Conservation (phyloP, 2,113 vertebrate genomes). For the Gorsachius goisagi region DNA sequence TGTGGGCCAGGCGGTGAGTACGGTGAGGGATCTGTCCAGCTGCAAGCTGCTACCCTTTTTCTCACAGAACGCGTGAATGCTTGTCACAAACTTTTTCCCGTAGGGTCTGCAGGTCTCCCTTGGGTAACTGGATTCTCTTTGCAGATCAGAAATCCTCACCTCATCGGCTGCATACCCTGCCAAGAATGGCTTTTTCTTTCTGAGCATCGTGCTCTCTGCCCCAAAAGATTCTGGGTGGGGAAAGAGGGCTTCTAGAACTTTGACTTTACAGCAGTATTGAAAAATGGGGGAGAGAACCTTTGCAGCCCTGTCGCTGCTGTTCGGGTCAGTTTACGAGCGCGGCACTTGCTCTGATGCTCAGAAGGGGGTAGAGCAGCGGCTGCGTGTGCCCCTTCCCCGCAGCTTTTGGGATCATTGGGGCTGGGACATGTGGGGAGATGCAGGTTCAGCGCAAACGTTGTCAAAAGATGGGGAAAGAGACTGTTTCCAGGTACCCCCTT, state of each 20-base stretch:
- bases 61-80: fast-evolving
- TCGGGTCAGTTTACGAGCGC: neutral
- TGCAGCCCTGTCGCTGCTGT: neutral
- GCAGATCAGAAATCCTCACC: neutral
- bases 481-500: neutral
- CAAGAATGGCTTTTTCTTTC: neutral
- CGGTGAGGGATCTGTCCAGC: fast-evolving
- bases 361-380: neutral
- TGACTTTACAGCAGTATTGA: no score
- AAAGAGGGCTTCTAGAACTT: no score
- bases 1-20: fast-evolving
- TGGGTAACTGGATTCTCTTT: neutral
- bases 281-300: no score
- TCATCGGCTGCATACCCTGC: neutral
- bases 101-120: neutral
- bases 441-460: neutral
- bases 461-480: no score
- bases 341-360: no score
- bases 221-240: neutral
- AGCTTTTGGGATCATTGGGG: neutral
- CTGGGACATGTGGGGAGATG: no score
- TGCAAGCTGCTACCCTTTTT: fast-evolving
- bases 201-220: neutral
- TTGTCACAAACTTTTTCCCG: fast-evolving
- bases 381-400: neutral